These are phyloP conservation scores for Mesochorus sp. DNA, from an alignment of 2,888 invertebrate genomes.

Conservation along the genomic window DNA sequence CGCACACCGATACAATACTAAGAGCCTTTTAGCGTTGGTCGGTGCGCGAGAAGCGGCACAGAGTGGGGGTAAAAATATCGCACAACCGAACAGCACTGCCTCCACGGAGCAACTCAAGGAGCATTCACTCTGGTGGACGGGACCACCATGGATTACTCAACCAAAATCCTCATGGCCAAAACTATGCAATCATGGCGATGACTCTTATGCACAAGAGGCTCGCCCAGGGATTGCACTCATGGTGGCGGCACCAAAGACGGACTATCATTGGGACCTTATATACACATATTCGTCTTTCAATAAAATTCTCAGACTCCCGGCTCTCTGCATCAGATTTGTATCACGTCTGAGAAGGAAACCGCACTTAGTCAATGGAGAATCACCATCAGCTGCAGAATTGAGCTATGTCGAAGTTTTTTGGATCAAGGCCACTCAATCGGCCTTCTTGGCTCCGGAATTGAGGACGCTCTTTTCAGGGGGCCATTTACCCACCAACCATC, in stretches of 20 bases:
- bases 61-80: no score
- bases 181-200: not conserved
- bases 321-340: conserved; percentile 27
- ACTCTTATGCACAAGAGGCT: not conserved
- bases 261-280: conserved; percentile 44
- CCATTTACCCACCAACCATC: no score
- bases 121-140: conserved; percentile 48
- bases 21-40: no score
- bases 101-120: conserved; percentile 25
- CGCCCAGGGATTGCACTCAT: conserved; percentile 1
- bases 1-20: no score
- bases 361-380: no score
- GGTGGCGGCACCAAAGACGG: not conserved
- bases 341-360: not conserved
- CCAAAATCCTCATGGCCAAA: conserved; percentile 23
- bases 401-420: no score
- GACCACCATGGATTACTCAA: conserved; percentile 48
- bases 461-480: no score
- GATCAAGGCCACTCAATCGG: no score
- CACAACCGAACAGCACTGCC: no score
- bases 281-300: conserved; percentile 13
- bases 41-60: no score
- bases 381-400: no score
- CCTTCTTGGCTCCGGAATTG: no score
- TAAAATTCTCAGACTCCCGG: conserved; percentile 31